Evolutionary conservation across 2,888 invertebrate genomes (phyloP).

Genomic region (Phanerotoma sp.): DNA sequence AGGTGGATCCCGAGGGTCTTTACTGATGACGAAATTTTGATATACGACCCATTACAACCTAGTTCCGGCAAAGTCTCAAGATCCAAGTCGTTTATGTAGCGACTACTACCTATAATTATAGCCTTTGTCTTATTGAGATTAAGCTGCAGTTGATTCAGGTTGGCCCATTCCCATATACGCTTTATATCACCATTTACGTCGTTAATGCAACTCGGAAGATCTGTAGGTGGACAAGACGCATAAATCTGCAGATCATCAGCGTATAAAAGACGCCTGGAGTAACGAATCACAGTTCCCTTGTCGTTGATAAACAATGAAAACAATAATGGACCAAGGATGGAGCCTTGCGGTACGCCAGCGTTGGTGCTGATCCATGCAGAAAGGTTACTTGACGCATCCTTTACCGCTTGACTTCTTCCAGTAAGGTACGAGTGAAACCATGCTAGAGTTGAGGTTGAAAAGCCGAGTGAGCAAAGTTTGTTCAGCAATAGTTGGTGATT

Average conservation of each 20-base stretch:
- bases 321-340: slow-evolving; percentile 18
- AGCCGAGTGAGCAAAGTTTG: slow-evolving; percentile 29
- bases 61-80: not conserved
- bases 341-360: slow-evolving; percentile 19
- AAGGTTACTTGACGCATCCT: not conserved
- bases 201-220: not conserved
- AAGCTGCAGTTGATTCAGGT: not conserved
- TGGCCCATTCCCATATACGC: slow-evolving; percentile 5
- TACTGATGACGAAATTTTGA: not conserved
- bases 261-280: slow-evolving; percentile 15
- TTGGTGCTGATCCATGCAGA: slow-evolving; percentile 2
- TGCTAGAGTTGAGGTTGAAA: slow-evolving; percentile 57
- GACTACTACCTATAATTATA: slow-evolving; percentile 4
- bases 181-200: slow-evolving; percentile 1
- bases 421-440: slow-evolving; percentile 23
- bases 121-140: slow-evolving; percentile 18
- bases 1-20: not conserved
- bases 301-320: slow-evolving; percentile 18
- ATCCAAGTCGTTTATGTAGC: slow-evolving; percentile 2
- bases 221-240: not conserved
- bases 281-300: not conserved
- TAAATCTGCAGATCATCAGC: slow-evolving; percentile 28
- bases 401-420: slow-evolving; percentile 1
- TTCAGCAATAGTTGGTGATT: slow-evolving; percentile 31
- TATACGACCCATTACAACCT: not conserved